Evolutionary conservation across 1,140 invertebrate genomes (phyloP).

Genomic region (Bathynomus jamesi): DNA sequence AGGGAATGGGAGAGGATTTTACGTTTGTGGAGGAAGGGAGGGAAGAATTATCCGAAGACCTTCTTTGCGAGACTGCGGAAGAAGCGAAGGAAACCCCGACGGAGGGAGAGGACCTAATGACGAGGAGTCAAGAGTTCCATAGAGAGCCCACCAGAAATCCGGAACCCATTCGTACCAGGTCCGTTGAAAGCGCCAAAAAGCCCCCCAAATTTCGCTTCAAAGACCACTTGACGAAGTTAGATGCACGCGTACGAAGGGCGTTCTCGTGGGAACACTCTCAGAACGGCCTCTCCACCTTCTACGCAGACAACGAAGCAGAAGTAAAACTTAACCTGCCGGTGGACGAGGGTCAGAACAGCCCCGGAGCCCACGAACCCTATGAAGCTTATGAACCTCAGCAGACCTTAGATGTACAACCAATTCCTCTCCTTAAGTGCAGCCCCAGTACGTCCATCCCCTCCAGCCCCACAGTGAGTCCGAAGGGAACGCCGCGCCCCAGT

Average conservation of each 20-base stretch:
- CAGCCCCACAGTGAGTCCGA: slow-evolving; percentile 18
- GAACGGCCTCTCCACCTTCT: background rate
- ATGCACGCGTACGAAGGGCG: slow-evolving; percentile 25
- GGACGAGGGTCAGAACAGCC: background rate
- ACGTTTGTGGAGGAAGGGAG: background rate
- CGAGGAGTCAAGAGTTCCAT: background rate
- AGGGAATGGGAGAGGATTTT: background rate
- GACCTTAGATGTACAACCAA: background rate
- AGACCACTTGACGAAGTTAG: slow-evolving; percentile 24
- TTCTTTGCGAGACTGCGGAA: background rate
- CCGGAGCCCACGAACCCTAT: background rate
- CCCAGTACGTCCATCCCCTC: background rate
- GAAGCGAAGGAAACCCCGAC: background rate
- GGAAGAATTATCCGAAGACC: background rate
- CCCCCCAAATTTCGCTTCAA: slow-evolving; percentile 16
- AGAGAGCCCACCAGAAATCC: background rate
- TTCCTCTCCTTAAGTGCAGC: background rate
- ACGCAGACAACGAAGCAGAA: background rate
- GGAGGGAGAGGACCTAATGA: background rate
- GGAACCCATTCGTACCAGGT: background rate
- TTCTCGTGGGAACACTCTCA: slow-evolving; percentile 23
- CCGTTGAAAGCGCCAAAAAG: slow-evolving; percentile 4
- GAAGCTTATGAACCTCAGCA: background rate
- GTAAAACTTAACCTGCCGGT: background rate
- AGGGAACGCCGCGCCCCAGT: slow-evolving; percentile 16